Conservation (phyloP, 2,113 vertebrate species). For the Sander vitreus region DNA sequence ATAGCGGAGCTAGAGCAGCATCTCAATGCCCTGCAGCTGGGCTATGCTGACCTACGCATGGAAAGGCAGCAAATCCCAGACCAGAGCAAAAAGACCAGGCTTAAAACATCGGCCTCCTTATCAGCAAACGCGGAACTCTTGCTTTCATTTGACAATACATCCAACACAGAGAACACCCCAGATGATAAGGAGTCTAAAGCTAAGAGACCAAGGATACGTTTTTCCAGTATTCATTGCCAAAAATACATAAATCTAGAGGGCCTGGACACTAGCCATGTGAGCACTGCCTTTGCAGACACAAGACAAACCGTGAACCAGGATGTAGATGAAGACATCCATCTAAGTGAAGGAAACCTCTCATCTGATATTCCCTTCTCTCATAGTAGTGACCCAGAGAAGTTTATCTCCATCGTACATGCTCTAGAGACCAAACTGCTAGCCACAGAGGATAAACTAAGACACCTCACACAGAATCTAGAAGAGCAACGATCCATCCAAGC, state of each 20-base stretch:
- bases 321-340: constrained; percentile 80
- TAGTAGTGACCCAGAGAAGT: constrained; percentile 88
- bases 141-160: constrained; percentile 37
- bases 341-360: constrained; percentile 84
- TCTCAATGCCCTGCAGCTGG: constrained; percentile 80
- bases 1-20: constrained; percentile 82
- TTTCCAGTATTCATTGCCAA: constrained; percentile 95
- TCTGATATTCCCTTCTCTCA: constrained; percentile 83
- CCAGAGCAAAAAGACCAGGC: constrained; percentile 71
- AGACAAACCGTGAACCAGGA: constrained; percentile 84
- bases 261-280: constrained; percentile 82
- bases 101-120: constrained; percentile 53
- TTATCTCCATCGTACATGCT: constrained; percentile 92
- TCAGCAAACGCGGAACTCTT: constrained; percentile 38
- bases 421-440: constrained; percentile 92
- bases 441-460: constrained; percentile 93
- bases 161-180: constrained; percentile 72
- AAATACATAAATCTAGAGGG: constrained; percentile 88
- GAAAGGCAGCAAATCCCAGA: constrained; percentile 77
- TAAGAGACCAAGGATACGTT: constrained; percentile 93
- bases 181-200: constrained; percentile 83
- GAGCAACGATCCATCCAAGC: constrained; percentile 84
- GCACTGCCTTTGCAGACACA: constrained; percentile 83
- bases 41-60: constrained; percentile 75
- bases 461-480: constrained; percentile 88